These are phyloP conservation scores for Linnaemya vulpina DNA, from an alignment of 2,888 invertebrate species.

Conservation along the genomic window DNA sequence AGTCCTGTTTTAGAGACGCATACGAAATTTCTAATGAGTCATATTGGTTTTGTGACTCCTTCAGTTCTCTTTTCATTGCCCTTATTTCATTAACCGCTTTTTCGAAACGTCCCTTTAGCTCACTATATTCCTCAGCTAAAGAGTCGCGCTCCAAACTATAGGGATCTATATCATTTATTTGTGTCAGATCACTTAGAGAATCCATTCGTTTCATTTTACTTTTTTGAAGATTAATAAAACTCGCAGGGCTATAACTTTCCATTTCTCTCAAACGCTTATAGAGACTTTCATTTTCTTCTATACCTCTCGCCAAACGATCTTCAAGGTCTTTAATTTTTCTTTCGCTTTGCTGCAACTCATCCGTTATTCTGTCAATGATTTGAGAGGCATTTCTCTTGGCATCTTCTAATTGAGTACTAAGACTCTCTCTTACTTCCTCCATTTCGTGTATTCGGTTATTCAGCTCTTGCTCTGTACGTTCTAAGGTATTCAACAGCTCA, in stretches of 20 bases:
- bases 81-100: constrained; percentile 93
- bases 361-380: constrained; percentile 87
- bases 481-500: constrained; percentile 89
- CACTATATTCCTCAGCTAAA: constrained; percentile 91
- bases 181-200: constrained; percentile 91
- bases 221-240: constrained; percentile 81
- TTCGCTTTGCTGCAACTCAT: constrained; percentile 88
- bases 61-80: constrained; percentile 91
- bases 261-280: constrained; percentile 89
- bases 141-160: constrained; percentile 89
- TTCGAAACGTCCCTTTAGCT: constrained; percentile 89
- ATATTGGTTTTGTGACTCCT: constrained; percentile 90
- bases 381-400: constrained; percentile 88
- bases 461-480: constrained; percentile 90
- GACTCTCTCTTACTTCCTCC: constrained; percentile 87
- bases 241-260: constrained; percentile 84
- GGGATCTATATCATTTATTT: constrained; percentile 90
- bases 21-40: constrained; percentile 92
- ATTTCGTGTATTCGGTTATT: constrained; percentile 88
- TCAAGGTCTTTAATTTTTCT: constrained; percentile 83
- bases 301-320: constrained; percentile 86
- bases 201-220: constrained; percentile 86
- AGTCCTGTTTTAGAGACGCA: constrained; percentile 88
- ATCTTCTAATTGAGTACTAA: constrained; percentile 86
- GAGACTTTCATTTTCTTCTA: constrained; percentile 90